phyloP scores from a whole-genome alignment of 2,113 vertebrate genomes.

The Laticauda colubrina region DNA sequence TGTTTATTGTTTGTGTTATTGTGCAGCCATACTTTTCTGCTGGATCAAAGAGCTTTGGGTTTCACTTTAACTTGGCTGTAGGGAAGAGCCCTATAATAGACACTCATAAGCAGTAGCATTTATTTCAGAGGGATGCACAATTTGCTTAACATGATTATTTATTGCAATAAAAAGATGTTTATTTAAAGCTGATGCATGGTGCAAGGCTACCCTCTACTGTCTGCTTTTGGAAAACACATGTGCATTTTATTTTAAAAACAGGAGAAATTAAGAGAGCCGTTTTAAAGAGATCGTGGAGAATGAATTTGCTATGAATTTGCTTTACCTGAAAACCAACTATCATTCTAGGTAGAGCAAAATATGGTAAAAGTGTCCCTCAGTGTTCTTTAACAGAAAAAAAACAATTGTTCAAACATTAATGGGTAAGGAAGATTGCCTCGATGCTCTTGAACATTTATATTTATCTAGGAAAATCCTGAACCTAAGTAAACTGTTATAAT shows the following conservation, averaged over 20 bases:
- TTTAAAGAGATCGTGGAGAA: background rate
- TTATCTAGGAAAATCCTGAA: no score
- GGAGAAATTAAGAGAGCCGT: background rate
- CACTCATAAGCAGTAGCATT: slow-evolving; percentile 3
- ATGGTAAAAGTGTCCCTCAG: background rate
- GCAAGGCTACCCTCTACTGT: slow-evolving; percentile 58
- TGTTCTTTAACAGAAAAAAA: background rate
- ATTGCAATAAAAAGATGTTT: rapidly evolving
- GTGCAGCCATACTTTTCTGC: background rate
- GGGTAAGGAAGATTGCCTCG: background rate
- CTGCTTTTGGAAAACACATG: background rate
- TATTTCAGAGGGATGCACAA: background rate
- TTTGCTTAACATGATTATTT: background rate
- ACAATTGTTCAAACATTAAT: background rate
- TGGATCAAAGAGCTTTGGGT: background rate
- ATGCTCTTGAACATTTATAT: background rate
- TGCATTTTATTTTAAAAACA: background rate
- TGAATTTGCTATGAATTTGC: background rate
- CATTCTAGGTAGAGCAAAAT: background rate
- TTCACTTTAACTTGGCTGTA: background rate
- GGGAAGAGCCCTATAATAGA: background rate
- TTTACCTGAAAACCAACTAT: background rate
- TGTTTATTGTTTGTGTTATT: background rate
- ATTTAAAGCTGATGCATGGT: rapidly evolving
- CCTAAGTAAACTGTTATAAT: no score